Evolutionary conservation across 2,113 vertebrate genomes (phyloP).

Genomic region (Rousettus leschenaultii): DNA sequence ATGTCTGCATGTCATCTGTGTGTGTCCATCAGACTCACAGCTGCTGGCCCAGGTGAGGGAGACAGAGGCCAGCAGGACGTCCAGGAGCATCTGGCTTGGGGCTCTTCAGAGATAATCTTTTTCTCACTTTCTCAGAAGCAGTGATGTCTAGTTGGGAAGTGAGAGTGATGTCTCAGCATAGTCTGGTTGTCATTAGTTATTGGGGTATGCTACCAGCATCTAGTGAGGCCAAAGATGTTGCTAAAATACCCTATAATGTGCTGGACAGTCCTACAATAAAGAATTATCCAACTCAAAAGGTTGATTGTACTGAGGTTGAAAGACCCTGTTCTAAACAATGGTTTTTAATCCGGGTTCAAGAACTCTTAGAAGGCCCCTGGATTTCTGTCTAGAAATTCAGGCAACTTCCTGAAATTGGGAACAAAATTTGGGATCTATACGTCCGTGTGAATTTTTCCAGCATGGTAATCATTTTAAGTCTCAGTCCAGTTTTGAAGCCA

Average conservation of each 20-base stretch:
- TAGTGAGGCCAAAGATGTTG: background rate
- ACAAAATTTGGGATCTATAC: background rate
- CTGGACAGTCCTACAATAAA: too few relatives aligned
- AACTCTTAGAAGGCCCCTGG: rapidly evolving
- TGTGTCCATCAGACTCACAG: background rate
- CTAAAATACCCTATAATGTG: rapidly evolving
- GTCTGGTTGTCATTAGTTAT: background rate
- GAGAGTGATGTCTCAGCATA: background rate
- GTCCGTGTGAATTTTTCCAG: background rate
- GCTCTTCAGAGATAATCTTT: background rate
- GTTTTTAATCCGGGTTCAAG: background rate
- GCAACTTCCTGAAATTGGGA: background rate
- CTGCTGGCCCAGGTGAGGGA: background rate
- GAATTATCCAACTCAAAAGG: background rate
- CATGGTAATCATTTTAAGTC: background rate
- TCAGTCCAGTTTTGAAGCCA: background rate
- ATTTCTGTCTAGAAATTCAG: background rate
- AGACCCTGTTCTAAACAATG: background rate
- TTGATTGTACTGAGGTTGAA: rapidly evolving
- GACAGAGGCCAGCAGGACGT: background rate
- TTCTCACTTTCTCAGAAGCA: background rate
- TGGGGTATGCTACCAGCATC: background rate
- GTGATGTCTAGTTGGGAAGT: background rate
- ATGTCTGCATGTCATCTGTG: rapidly evolving
- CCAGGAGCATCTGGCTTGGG: background rate